Conservation (phyloP, 2,113 vertebrate species). For the Planiliza haematocheilus region DNA sequence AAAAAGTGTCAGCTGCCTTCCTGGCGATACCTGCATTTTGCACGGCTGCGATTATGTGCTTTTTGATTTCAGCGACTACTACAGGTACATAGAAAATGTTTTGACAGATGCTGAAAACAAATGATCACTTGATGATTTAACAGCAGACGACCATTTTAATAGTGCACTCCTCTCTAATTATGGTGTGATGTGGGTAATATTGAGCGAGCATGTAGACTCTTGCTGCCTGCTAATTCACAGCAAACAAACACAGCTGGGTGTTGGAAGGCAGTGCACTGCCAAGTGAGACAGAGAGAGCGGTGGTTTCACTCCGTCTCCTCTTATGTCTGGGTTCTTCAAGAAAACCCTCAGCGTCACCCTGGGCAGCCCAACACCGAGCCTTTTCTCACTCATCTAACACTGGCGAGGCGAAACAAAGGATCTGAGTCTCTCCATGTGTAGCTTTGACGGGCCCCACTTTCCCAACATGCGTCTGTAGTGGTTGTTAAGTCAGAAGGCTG, state of each 20-base stretch:
- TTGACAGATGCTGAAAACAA: slow-evolving; percentile 58
- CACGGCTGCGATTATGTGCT: background rate
- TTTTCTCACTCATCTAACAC: slow-evolving; percentile 37
- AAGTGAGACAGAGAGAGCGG: slow-evolving; percentile 59
- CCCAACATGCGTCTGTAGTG: background rate
- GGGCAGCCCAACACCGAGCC: slow-evolving; percentile 25
- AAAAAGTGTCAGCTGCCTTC: background rate
- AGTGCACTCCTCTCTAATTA: slow-evolving; percentile 77
- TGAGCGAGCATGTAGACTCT: slow-evolving; percentile 72
- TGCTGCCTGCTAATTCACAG: slow-evolving; percentile 80
- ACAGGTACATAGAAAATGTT: slow-evolving; percentile 47
- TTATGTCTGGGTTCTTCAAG: slow-evolving; percentile 50
- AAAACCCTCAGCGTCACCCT: slow-evolving; percentile 43
- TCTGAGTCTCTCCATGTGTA: background rate
- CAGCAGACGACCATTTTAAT: slow-evolving; percentile 72
- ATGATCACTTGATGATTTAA: slow-evolving; percentile 62
- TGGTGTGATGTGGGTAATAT: slow-evolving; percentile 76
- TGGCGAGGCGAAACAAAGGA: background rate
- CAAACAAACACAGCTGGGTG: slow-evolving; percentile 85
- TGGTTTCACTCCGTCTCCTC: slow-evolving; percentile 55
- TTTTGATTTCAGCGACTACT: background rate
- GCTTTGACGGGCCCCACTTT: background rate
- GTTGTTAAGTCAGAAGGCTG: background rate
- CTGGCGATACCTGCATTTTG: slow-evolving; percentile 11
- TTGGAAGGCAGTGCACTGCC: slow-evolving; percentile 68